phyloP scores from a whole-genome alignment of 2,888 invertebrate species.

The Pheosia gnoma region DNA sequence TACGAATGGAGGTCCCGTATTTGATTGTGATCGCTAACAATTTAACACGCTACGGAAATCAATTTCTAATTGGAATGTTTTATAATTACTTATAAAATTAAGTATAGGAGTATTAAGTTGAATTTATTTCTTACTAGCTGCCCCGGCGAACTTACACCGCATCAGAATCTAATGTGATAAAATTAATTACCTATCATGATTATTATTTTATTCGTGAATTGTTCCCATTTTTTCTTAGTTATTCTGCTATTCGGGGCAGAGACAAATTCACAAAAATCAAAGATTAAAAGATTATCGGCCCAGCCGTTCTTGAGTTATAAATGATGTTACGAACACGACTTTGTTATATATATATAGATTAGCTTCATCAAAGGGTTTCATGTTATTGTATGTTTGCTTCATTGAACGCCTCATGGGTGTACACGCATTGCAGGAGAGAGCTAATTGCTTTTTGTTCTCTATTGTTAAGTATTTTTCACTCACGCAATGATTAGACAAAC shows the following conservation, averaged over 20 bases:
- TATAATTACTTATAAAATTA: not conserved
- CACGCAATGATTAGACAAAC: constrained; percentile 11
- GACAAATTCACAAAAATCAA: too few species aligned
- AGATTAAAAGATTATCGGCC: too few species aligned
- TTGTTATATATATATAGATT: not conserved
- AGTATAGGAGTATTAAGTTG: not conserved
- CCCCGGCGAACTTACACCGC: too few species aligned
- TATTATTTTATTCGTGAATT: too few species aligned
- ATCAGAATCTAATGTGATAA: too few species aligned
- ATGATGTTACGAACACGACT: too few species aligned
- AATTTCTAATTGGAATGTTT: too few species aligned
- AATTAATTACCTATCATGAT: too few species aligned
- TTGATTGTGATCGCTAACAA: not conserved
- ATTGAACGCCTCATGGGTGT: constrained; percentile 16
- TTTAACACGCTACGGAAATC: too few species aligned
- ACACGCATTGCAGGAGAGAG: constrained; percentile 24
- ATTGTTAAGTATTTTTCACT: constrained; percentile 27
- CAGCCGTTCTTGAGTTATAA: not conserved
- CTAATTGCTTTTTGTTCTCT: constrained; percentile 25
- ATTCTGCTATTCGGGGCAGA: too few species aligned
- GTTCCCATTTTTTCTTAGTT: too few species aligned
- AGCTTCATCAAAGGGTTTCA: not conserved
- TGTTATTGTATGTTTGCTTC: constrained; percentile 7
- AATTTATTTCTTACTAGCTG: not conserved
- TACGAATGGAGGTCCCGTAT: not conserved